Base-by-base conservation (phyloP, 53 echinoderm and acorn worm genomes). In the Pentamera pediparva region DNA sequence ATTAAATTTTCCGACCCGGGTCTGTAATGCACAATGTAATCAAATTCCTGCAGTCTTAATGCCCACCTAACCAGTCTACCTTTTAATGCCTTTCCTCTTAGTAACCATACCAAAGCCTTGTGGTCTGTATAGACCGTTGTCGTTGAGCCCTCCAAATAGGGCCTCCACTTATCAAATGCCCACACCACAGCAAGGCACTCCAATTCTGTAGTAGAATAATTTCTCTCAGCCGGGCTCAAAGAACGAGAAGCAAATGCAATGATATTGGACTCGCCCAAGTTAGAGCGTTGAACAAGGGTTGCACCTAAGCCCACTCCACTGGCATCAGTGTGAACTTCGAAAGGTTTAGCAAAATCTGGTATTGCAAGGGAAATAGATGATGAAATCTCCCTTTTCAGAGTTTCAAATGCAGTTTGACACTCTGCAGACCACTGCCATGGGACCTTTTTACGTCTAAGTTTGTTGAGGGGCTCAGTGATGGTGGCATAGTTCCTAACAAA, bases 161-260 rank as follows among this genome's bases (percentile, higher is more conserved):
- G 47, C 36, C 69, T 33, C 76, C 76, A 79, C 30, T 64, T 81
- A 4, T 69, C 59, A 33, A 75, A 37, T 24, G 77, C 86, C 86
- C 86, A 82, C 25, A 81, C 49, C 19, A 81, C 81, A 4, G 73
- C 86, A 21, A 81, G 59, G 45, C 81, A 86, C 43, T 86, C 78
- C 33, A 45, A 29, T 48, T 86, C 77, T 30, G 81, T 81, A 18
- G 82, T 62, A 45, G 56, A 62, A 47, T 86, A 86, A 45, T 77
- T 86, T 25, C 61, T 70, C 35, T 82, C 76, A 40, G 86, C 71
- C 19, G 27, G 28, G 21, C 37, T 56, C 2, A 86, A 74, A 2
- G 82, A 52, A 12, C 79, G 64, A 25, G 71, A 69, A 15, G 70
- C 82, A 73, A 77, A 86, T 10, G 82, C 78, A 24, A 86, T 76